Evolutionary conservation across 2,888 invertebrate species (phyloP).

Genomic region (Synergus gifuensis): DNA sequence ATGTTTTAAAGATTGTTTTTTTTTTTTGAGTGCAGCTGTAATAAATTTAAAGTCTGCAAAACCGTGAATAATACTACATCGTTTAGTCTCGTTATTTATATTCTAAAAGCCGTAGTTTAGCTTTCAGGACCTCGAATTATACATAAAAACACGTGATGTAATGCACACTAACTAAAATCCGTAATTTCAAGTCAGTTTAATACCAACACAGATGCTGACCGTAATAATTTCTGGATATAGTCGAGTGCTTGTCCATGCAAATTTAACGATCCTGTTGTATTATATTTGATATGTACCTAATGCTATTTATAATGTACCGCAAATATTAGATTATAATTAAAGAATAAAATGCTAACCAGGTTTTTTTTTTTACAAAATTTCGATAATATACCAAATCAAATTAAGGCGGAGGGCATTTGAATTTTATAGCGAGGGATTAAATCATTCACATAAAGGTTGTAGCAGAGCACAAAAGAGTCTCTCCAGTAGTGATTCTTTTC

Average conservation of each 20-base stretch:
- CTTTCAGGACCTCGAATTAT: not conserved
- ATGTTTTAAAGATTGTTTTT: too few species aligned
- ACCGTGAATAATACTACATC: too few species aligned
- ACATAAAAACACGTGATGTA: not conserved
- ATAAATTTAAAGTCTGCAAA: too few species aligned
- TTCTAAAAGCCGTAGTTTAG: not conserved
- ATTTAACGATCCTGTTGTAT: constrained; percentile 12
- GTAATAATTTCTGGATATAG: constrained; percentile 23
- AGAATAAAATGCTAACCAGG: too few species aligned
- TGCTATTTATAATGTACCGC: too few species aligned
- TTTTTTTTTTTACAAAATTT: not conserved
- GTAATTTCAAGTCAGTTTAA: constrained; percentile 25
- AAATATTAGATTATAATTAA: too few species aligned
- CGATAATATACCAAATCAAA: too few species aligned
- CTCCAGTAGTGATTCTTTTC: not conserved
- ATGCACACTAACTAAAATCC: constrained; percentile 9
- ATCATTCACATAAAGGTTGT: not conserved
- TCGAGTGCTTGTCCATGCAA: constrained; percentile 5
- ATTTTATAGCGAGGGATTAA: not conserved
- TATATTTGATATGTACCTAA: not conserved
- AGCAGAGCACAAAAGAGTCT: not conserved
- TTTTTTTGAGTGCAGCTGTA: too few species aligned
- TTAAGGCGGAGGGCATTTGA: not conserved
- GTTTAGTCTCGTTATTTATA: not conserved
- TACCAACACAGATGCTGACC: constrained; percentile 28